Conservation (phyloP, 1,140 invertebrate species). For the Chymomyza costata region DNA sequence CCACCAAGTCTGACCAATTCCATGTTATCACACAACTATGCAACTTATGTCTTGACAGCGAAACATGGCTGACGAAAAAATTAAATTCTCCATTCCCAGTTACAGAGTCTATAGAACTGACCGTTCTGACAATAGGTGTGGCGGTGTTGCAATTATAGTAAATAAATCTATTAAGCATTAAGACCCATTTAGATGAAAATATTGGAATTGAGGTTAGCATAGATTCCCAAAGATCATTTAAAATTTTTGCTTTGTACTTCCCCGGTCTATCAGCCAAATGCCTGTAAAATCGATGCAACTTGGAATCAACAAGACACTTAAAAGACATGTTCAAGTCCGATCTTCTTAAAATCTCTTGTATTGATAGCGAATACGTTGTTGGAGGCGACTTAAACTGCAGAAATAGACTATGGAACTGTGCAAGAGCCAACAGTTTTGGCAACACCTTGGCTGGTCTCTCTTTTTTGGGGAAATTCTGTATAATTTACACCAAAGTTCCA, state of each 20-base stretch:
- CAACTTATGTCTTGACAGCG: constrained; percentile 8
- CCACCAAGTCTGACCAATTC: too few species aligned
- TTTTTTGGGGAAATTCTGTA: constrained; percentile 7
- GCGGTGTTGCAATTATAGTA: constrained; percentile 5
- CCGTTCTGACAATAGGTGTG: neutral
- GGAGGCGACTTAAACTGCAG: constrained; percentile 12
- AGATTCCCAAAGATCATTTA: constrained; percentile 1
- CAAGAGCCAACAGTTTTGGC: constrained; percentile 6
- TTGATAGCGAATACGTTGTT: constrained; percentile 1
- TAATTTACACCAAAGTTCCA: constrained; percentile 5
- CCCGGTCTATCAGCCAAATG: constrained; percentile 10
- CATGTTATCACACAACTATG: too few species aligned
- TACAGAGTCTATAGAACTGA: constrained; percentile 14
- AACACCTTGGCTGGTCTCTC: constrained; percentile 8
- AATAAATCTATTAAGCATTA: neutral
- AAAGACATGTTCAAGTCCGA: constrained; percentile 7
- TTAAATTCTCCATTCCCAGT: constrained; percentile 6
- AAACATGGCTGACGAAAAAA: constrained; percentile 14
- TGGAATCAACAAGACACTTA: neutral
- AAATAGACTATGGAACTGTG: constrained; percentile 16
- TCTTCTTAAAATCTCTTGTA: constrained; percentile 8
- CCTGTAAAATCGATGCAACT: constrained; percentile 6
- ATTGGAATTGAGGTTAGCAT: constrained; percentile 7
- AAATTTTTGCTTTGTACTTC: constrained; percentile 4
- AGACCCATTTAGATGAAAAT: constrained; percentile 13